Evolutionary conservation across 2,797 vertebrate species (phyloP).

Genomic region (Pampus argenteus): DNA sequence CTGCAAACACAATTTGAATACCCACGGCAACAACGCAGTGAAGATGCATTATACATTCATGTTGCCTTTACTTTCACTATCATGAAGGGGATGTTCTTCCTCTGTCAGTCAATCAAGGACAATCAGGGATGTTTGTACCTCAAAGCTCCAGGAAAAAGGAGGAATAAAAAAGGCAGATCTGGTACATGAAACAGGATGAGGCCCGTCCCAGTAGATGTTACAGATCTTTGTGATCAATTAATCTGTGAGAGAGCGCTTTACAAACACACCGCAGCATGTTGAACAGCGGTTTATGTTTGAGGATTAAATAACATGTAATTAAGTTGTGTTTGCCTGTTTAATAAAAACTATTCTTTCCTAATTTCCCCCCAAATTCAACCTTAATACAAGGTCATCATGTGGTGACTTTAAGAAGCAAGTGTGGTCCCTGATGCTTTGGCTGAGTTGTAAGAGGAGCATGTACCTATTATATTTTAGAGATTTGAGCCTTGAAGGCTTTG

Average conservation of each 20-base stretch:
- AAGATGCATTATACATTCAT: conserved; percentile 72
- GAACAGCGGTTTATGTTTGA: background rate
- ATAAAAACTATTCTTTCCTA: background rate
- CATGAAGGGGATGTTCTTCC: conserved; percentile 60
- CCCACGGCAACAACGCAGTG: conserved; percentile 60
- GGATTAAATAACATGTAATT: background rate
- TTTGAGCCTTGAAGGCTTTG: conserved; percentile 48
- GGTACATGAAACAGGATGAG: conserved; percentile 5
- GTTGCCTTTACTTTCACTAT: conserved; percentile 59
- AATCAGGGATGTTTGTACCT: conserved; percentile 37
- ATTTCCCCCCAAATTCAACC: background rate
- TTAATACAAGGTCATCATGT: conserved; percentile 24
- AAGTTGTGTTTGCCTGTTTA: background rate
- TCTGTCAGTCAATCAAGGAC: conserved; percentile 69
- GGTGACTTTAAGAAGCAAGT: background rate
- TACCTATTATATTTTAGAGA: conserved; percentile 44
- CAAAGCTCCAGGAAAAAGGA: background rate
- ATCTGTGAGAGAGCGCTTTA: conserved; percentile 2
- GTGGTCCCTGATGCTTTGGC: conserved; percentile 11
- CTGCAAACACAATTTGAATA: conserved; percentile 77
- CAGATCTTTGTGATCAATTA: conserved; percentile 28
- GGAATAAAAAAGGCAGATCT: conserved; percentile 18
- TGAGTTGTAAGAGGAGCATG: conserved; percentile 38
- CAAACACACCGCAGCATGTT: background rate
- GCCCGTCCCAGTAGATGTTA: background rate